Evolutionary conservation across 2,797 vertebrate species (phyloP).

Genomic region (Epinephelus awoara): DNA sequence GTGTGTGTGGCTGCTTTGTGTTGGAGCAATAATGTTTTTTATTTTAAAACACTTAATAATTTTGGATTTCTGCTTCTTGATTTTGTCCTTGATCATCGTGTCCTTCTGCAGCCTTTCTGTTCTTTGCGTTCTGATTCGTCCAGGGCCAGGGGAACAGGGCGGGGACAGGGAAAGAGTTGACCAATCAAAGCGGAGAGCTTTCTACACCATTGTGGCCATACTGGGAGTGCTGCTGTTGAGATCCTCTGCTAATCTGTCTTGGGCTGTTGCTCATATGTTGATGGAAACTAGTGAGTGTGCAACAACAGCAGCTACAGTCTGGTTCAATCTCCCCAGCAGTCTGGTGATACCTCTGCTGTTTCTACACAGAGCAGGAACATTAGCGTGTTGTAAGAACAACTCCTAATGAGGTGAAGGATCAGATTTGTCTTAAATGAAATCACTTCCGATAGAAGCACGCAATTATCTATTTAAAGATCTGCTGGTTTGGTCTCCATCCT

Average conservation of each 20-base stretch:
- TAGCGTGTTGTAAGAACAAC: background rate
- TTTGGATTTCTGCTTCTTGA: accelerated
- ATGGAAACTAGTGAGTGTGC: no score
- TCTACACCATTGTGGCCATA: conserved; percentile 31
- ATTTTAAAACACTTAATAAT: accelerated
- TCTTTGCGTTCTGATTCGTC: conserved; percentile 1
- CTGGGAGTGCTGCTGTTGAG: background rate
- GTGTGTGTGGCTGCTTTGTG: conserved; percentile 31
- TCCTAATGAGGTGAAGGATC: background rate
- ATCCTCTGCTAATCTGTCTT: accelerated
- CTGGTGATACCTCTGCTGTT: conserved; percentile 48
- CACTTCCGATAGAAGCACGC: background rate
- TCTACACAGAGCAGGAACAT: conserved; percentile 14
- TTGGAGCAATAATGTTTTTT: accelerated
- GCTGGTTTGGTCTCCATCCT: no score
- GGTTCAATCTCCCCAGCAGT: conserved; percentile 4
- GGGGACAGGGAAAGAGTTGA: background rate
- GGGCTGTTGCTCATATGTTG: accelerated
- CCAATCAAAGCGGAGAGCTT: conserved; percentile 35
- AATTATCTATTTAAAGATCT: no score
- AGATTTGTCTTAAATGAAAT: background rate
- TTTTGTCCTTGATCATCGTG: accelerated
- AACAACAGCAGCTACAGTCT: background rate
- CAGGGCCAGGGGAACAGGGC: conserved; percentile 5
- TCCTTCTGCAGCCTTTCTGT: conserved; percentile 28